Base-by-base conservation (phyloP, 1,140 invertebrate genomes). In the Ganaspis sp. region DNA sequence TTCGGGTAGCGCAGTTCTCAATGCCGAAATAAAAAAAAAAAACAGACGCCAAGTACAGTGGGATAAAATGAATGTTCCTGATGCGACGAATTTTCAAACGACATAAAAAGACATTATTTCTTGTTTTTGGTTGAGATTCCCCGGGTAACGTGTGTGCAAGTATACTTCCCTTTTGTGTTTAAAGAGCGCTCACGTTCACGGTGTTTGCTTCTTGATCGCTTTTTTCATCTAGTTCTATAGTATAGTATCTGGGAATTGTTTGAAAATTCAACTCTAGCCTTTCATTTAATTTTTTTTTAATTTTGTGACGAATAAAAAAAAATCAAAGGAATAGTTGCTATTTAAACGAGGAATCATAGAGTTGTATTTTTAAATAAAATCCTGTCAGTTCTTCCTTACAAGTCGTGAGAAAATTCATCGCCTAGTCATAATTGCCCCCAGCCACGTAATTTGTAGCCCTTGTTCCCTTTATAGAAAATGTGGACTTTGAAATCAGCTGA, bases 1-100 rank as follows among this genome's bases (percentile, higher is more conserved):
- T 76, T 76, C 69, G 74, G 71, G 74, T 83, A 83, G 74, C 78
- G 81, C 82, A 83, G 83, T 83, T 83, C 3, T 34, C 23, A 72
- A 72, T 83, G 75, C 15, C 29, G 38, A 45, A 21, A 29, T n/a
- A 29, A 64, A 64, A 64, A 21, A 54, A 4, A 54, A 54, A 29
- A 1, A 64, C 58, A 64, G 58, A 64, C 23, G 23, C 58, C 58
- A 64, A 64, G 12, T 64, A 64, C 58, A 64, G 58, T 64, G 15
- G 58, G 58, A 64, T 29, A 29, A 64, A 64, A 12, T 40, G 4
- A 40, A 40, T 70, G 9, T 70, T 38, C 17, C 38, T 70, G 8
- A 19, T 38, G 21, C 34, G 69, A 70, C n/a, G 38, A 37, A 45
- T 70, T 70, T 40, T 70, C 69, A 70, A 70, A 40, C 26, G 58